These are phyloP conservation scores for Apostichopus leukothele DNA, from an alignment of 53 echinoderm and acorn worm species.

Conservation along the genomic window DNA sequence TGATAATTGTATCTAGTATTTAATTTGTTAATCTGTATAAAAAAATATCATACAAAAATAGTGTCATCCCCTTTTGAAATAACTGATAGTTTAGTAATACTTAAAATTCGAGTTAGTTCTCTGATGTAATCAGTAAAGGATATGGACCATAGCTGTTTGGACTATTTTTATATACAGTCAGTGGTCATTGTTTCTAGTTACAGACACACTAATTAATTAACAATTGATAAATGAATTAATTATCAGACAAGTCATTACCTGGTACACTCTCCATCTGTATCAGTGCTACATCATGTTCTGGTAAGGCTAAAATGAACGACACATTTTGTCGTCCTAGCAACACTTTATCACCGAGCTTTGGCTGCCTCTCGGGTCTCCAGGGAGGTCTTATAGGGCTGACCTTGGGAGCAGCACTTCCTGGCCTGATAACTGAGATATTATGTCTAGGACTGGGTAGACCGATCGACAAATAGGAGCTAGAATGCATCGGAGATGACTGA, in stretches of 20 bases:
- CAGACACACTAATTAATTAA: too few relatives aligned
- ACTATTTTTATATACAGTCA: too few relatives aligned
- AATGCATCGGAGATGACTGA: conserved; percentile 82
- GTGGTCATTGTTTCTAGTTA: too few relatives aligned
- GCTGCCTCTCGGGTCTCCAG: conserved; percentile 61
- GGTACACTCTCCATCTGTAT: conserved; percentile 90
- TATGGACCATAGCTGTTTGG: too few relatives aligned
- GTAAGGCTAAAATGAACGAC: conserved; percentile 87
- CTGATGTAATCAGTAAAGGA: too few relatives aligned
- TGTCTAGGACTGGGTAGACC: conserved; percentile 85
- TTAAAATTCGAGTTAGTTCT: too few relatives aligned
- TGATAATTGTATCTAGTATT: too few relatives aligned
- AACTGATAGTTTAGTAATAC: too few relatives aligned
- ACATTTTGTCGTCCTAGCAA: conserved; percentile 88
- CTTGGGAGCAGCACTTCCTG: conserved; percentile 20
- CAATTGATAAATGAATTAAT: too few relatives aligned
- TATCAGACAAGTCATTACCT: conserved; percentile 49
- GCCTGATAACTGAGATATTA: conserved; percentile 28
- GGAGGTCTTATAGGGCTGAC: conserved; percentile 19
- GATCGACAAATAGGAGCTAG: conserved; percentile 72
- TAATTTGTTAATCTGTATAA: too few relatives aligned
- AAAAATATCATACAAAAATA: too few relatives aligned
- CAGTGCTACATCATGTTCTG: conserved; percentile 83
- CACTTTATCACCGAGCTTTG: conserved; percentile 84
- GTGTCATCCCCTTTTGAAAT: too few relatives aligned